Evolutionary conservation across 2,797 vertebrate genomes (phyloP).

Genomic region (Gambelia wislizenii): DNA sequence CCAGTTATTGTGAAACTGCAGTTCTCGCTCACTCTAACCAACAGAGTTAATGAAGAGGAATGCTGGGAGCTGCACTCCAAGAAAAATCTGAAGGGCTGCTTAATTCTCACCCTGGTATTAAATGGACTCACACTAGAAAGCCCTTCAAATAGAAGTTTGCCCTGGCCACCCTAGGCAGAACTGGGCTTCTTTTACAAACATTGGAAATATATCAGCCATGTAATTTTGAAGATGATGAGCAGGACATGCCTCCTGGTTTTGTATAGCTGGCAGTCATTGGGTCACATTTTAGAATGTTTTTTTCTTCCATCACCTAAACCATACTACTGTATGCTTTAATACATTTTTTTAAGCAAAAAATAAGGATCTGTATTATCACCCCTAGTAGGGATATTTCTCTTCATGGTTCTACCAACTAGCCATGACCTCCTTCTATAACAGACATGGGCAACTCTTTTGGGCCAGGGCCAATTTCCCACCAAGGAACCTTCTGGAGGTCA

Average conservation of each 20-base stretch:
- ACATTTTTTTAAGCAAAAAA: background rate
- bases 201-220: background rate
- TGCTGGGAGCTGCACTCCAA: background rate
- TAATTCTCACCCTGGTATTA: too few relatives aligned
- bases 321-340: background rate
- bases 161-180: background rate
- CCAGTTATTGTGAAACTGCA: too few relatives aligned
- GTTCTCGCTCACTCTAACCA: too few relatives aligned
- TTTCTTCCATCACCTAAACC: background rate
- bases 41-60: too few relatives aligned
- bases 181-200: slow-evolving; percentile 45
- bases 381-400: background rate
- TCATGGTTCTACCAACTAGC: background rate
- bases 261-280: background rate
- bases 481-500: too few relatives aligned
- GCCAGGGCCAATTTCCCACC: too few relatives aligned
- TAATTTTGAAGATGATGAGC: fast-evolving
- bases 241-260: background rate
- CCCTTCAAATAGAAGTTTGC: too few relatives aligned
- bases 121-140: too few relatives aligned
- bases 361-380: too few relatives aligned
- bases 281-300: background rate
- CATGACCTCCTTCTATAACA: background rate
- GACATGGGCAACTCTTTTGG: too few relatives aligned
- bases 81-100: background rate